Evolutionary conservation across 2,888 invertebrate species (phyloP).

Genomic region (Corbicula japonica): DNA sequence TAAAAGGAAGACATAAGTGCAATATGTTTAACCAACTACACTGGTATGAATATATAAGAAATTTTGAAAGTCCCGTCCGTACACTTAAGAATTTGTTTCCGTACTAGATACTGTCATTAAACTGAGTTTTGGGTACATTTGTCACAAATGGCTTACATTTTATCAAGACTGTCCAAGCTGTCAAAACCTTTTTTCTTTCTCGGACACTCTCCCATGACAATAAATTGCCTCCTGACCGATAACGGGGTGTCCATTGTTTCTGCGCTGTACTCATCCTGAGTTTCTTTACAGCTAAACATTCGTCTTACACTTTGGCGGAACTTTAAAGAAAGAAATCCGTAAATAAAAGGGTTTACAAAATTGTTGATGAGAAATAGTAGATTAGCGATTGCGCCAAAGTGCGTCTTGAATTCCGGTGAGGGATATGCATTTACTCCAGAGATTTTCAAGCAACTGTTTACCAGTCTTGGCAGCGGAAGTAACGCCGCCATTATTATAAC

Average conservation of each 20-base stretch:
- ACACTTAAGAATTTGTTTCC: no score
- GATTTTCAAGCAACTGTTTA: slow-evolving; percentile 37
- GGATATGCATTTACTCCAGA: slow-evolving; percentile 23
- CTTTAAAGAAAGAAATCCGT: slow-evolving; percentile 42
- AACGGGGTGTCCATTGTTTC: slow-evolving; percentile 52
- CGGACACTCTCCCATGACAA: slow-evolving; percentile 28
- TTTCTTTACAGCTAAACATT: slow-evolving; percentile 17
- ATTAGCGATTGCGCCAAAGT: slow-evolving; percentile 41
- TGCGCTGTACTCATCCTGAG: slow-evolving; percentile 27
- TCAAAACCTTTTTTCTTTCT: slow-evolving; percentile 13
- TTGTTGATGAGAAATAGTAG: slow-evolving; percentile 53
- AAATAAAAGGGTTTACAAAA: slow-evolving; percentile 39
- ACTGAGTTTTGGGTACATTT: no score
- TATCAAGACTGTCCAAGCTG: slow-evolving; percentile 29
- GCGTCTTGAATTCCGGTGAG: slow-evolving; percentile 28
- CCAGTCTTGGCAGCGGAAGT: slow-evolving; percentile 54
- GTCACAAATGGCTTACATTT: no score
- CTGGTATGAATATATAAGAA: no score
- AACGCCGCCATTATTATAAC: slow-evolving; percentile 57
- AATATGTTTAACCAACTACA: no score
- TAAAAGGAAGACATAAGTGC: no score
- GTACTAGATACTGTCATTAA: no score
- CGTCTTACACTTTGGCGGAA: slow-evolving; percentile 37
- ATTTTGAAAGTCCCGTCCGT: no score
- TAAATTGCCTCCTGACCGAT: slow-evolving; percentile 27